Percentiles rank a stretch among this genome's conserved stretches.
Conservation (phyloP, 2,113 vertebrate species). For the Caretta caretta region DNA sequence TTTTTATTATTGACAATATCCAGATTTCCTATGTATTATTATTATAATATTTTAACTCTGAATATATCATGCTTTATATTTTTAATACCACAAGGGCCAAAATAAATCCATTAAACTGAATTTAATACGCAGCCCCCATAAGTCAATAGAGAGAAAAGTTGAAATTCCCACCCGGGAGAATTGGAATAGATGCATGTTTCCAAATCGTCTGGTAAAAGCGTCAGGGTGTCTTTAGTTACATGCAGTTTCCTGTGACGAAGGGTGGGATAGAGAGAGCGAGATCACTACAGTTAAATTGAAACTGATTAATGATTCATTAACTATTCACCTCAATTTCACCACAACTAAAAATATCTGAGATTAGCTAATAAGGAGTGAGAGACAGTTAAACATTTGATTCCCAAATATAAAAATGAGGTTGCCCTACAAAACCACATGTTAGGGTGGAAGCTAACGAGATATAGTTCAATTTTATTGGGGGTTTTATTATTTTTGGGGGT, state of each 20-base stretch:
- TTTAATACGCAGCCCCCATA: background rate
- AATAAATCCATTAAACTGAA: background rate
- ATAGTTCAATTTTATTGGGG: background rate
- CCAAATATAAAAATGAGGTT: slow-evolving; percentile 25
- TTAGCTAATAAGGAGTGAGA: slow-evolving; percentile 1
- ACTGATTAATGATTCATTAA: slow-evolving; percentile 1
- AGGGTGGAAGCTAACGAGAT: background rate
- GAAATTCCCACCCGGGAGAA: background rate
- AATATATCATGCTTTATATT: background rate
- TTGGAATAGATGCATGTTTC: accelerated
- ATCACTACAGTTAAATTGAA: background rate
- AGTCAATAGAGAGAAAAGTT: background rate
- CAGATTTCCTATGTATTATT: background rate
- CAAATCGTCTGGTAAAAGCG: background rate
- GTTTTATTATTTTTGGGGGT: background rate
- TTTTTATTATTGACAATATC: background rate
- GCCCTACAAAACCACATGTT: slow-evolving; percentile 6
- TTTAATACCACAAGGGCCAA: background rate
- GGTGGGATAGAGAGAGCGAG: background rate
- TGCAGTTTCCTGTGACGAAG: background rate
- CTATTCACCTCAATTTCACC: background rate
- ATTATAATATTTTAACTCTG: background rate
- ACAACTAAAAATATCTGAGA: slow-evolving; percentile 10
- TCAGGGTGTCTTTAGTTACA: background rate
- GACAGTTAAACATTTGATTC: slow-evolving; percentile 28